Base-by-base conservation (phyloP, 1,140 invertebrate species). In the Glossosoma conforme region DNA sequence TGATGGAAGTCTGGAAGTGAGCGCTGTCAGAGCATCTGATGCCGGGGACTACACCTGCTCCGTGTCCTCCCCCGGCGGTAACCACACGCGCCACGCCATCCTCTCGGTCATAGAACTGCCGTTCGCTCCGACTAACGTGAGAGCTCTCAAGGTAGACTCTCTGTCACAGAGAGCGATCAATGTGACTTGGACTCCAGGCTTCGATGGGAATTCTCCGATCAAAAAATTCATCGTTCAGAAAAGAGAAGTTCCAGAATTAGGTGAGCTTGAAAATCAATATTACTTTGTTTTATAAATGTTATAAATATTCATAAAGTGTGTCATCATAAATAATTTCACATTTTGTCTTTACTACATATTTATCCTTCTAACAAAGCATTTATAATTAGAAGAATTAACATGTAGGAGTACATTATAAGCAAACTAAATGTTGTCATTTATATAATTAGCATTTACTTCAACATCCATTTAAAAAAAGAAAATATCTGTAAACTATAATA, bases 171-270 rank as follows among this genome's bases (percentile, higher is more conserved):
- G 83, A 37, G 78, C 82, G 10, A 91, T 98, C 24, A 94, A 96
- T 66, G 82, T 99, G 1, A 86, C 84, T 10, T 99, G 96, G 96
- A 87, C 87, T 6, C 87, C 91, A 0, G 90, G 90, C 9, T 99
- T 97, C 70, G 91, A 99, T 75, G 97, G 97, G 30, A 97, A 98
- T 65, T 95, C 91, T 65, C 90, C 91, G 1, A 90, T 97, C 37
- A 81, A 88, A 47, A 93, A 95, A 64, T 98, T 88, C 68, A 92
- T 96, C 53, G 80, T 99, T 18, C 91, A 98, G 67, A 89, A 87
- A 66, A 78, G 91, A 56, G 87, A 91, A 62, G 87, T 94, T 19
- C 87, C 86, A 10, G 86, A 90, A 68, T 77, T 88, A 49, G 86
- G 86, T 87, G 74, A 75, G 76, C 65, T 55, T 54, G n/a, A n/a